Evolutionary conservation across 2,888 invertebrate species (phyloP).

Genomic region (Eristalis arbustorum): DNA sequence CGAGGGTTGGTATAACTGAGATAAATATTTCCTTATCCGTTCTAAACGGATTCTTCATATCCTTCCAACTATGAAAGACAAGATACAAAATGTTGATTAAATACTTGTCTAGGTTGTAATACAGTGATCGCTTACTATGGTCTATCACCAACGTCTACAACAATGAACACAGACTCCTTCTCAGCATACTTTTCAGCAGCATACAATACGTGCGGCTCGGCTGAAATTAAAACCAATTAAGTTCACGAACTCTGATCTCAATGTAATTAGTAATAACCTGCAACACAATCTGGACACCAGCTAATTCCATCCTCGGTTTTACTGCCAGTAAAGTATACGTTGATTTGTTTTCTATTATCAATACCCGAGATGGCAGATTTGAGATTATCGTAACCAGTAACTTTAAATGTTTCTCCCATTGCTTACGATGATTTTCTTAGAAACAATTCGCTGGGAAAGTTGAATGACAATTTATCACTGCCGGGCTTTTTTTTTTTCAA

Average conservation of each 20-base stretch:
- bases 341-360: conserved; percentile 15
- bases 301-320: conserved; percentile 83
- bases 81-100: not conserved
- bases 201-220: conserved; percentile 85
- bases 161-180: conserved; percentile 83
- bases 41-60: conserved; percentile 87
- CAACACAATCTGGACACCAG: conserved; percentile 94
- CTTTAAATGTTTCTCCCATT: conserved; percentile 81
- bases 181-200: conserved; percentile 82
- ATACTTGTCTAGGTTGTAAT: not conserved
- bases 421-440: not conserved
- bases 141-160: conserved; percentile 88
- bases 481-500: not conserved
- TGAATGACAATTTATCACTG: not conserved
- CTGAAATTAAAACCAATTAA: conserved; percentile 80
- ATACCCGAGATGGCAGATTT: not conserved
- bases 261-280: conserved; percentile 82
- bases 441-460: not conserved
- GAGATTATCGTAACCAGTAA: conserved; percentile 82
- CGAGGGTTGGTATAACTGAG: conserved; percentile 87
- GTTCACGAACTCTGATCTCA: not conserved
- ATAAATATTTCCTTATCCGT: conserved; percentile 83
- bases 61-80: conserved; percentile 82
- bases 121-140: conserved; percentile 83
- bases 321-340: conserved; percentile 83